Evolutionary conservation across 2,113 vertebrate genomes (phyloP).

Genomic region (Oostethus manadensis): DNA sequence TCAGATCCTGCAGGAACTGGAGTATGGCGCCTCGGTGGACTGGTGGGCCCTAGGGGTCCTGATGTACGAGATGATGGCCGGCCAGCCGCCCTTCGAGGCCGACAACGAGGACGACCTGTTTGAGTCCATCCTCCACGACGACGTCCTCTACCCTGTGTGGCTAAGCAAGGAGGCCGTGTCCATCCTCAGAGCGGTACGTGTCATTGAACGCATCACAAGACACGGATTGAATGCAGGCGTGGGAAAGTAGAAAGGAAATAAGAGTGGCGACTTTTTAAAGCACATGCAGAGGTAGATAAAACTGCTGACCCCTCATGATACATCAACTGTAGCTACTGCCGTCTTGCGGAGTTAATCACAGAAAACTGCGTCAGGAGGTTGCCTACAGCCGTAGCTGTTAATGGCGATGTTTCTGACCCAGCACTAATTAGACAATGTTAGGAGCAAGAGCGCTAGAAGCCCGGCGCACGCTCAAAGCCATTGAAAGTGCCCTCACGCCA

Average conservation of each 20-base stretch:
- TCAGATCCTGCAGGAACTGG: conserved; percentile 96
- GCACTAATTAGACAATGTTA: no score
- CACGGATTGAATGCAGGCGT: no score
- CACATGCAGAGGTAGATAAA: no score
- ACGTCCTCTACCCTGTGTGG: conserved; percentile 98
- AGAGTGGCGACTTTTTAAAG: no score
- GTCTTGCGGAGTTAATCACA: no score
- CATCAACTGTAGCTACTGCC: no score
- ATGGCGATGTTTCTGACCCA: no score
- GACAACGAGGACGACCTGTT: conserved; percentile 98
- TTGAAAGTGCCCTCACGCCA: conserved; percentile 20
- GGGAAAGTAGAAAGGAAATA: no score
- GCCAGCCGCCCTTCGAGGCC: conserved; percentile 94
- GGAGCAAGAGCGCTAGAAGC: no score
- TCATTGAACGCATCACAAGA: not conserved
- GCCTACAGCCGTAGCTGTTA: no score
- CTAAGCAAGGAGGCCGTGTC: conserved; percentile 98
- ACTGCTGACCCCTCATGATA: no score
- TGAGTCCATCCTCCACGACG: conserved; percentile 95
- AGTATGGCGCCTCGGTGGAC: conserved; percentile 93
- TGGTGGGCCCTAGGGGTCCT: conserved; percentile 98
- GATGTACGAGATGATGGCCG: conserved; percentile 99
- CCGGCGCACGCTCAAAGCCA: not conserved
- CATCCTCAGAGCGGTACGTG: conserved; percentile 90
- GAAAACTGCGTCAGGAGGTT: no score